Percentiles rank a stretch among this genome's conserved stretches.
phyloP scores from a whole-genome alignment of 2,888 invertebrate genomes.

The Boloria euphrosyne region DNA sequence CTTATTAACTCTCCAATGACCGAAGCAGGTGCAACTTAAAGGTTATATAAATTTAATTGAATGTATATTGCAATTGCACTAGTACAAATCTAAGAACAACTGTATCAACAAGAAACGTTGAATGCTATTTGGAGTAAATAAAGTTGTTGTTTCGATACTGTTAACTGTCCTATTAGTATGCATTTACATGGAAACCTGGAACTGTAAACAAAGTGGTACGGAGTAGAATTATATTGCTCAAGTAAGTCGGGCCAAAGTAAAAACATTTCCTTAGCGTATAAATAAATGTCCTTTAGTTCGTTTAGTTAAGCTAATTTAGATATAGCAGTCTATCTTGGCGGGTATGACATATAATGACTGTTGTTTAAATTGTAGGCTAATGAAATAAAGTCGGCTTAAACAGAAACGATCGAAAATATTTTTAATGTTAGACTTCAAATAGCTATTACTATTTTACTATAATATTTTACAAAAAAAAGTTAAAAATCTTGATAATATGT shows the following conservation, averaged over 20 bases:
- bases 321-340: no score
- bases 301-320: no score
- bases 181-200: conserved; percentile 23
- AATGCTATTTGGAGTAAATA: conserved; percentile 15
- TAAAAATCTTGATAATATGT: neutral
- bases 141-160: conserved; percentile 24
- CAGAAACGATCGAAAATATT: no score
- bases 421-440: no score
- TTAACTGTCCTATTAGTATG: conserved; percentile 20
- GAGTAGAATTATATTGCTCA: conserved; percentile 6
- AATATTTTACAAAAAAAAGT: no score
- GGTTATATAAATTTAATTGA: conserved; percentile 28
- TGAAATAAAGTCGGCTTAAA: no score
- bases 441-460: no score
- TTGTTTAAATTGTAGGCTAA: no score
- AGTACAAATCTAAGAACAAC: conserved; percentile 23
- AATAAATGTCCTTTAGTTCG: no score
- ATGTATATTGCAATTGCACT: conserved; percentile 29
- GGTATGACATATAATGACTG: no score
- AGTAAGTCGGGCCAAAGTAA: conserved; percentile 3
- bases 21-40: conserved; percentile 26
- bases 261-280: neutral
- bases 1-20: conserved; percentile 24
- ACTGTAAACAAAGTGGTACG: conserved; percentile 5
- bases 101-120: conserved; percentile 17